Base-by-base conservation (phyloP, 2,888 invertebrate genomes). In the Agrochola circellaris region DNA sequence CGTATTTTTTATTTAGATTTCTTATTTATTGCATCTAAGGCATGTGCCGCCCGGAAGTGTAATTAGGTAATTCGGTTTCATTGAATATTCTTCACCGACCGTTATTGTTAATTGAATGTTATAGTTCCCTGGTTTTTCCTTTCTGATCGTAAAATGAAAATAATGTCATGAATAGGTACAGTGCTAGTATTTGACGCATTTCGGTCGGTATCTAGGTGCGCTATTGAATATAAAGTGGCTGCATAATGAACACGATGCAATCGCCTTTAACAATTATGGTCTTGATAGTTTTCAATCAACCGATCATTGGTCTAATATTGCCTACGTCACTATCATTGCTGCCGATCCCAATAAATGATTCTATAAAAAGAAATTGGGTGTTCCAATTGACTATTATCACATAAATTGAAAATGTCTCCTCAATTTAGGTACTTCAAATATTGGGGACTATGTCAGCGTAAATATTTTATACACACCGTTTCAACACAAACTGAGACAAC, bases 1-100 rank as follows among this genome's bases (percentile, higher is more conserved):
- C 79, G 73, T 76, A 86, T 79, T 84, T 84, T 85, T 85, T 85
- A 85, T 88, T 87, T 87, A 85, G 83, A 78, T 86, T 84, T 85
- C 78, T 85, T 82, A 89, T 88, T 84, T 82, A 78, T 85, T 73
- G 79, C 67, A 64, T 75, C 23, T 73, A 48, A 67, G 67, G 62
- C 69, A 56, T 79, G 64, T 56, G 7, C 69, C 67, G 67, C 38
- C 69, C 73, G 80, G 81, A 84, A 81, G 65, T 79, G 60, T 77
- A 76, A 75, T 82, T 67, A 73, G 42, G 30, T 61, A 75, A 75
- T 82, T 85, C 68, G 26, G 54, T 75, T 65, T 75, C 15, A 81
- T 65, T 69, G 48, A 69, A 65, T 60, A 68, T 30, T 70, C 66
- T 69, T 72, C 71, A 73, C 20, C 0, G 13, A 54, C 20, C 11